A percentile compares a stretch with the other conserved stretches of the same genome.
phyloP scores from a whole-genome alignment of 64 coral and sea anemone genomes.

The Hydrozoanthus tunicans region DNA sequence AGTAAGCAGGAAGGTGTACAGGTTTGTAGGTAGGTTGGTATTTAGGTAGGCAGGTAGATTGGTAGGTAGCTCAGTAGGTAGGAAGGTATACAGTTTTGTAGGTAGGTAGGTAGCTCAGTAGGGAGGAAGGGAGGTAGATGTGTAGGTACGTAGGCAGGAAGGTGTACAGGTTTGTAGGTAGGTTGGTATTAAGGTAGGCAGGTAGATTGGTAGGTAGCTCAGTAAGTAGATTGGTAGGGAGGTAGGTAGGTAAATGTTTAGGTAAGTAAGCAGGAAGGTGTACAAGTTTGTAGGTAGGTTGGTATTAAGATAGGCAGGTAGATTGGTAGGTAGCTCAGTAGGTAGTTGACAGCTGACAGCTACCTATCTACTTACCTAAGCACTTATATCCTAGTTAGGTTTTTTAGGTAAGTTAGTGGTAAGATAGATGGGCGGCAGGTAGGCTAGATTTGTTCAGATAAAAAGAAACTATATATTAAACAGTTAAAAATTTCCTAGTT shows the following conservation, averaged over 20 bases:
- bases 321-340: not conserved
- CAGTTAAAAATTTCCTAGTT: too few species aligned
- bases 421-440: too few species aligned
- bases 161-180: not conserved
- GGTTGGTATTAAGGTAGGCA: not conserved
- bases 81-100: too few species aligned
- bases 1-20: not conserved
- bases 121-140: not conserved
- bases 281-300: not conserved
- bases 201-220: not conserved
- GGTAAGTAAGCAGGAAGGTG: not conserved
- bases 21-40: not conserved
- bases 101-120: too few species aligned
- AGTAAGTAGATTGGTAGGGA: not conserved
- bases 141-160: not conserved
- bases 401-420: too few species aligned
- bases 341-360: too few species aligned
- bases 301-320: not conserved
- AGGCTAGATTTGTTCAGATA: too few species aligned
- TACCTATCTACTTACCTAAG: too few species aligned
- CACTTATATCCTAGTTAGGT: too few species aligned
- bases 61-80: not conserved
- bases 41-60: not conserved
- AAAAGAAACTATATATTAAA: too few species aligned
- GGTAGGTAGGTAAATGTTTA: not conserved